These are phyloP conservation scores for Lasioglossum marginatum DNA, from an alignment of 2,888 invertebrate species.

Conservation along the genomic window DNA sequence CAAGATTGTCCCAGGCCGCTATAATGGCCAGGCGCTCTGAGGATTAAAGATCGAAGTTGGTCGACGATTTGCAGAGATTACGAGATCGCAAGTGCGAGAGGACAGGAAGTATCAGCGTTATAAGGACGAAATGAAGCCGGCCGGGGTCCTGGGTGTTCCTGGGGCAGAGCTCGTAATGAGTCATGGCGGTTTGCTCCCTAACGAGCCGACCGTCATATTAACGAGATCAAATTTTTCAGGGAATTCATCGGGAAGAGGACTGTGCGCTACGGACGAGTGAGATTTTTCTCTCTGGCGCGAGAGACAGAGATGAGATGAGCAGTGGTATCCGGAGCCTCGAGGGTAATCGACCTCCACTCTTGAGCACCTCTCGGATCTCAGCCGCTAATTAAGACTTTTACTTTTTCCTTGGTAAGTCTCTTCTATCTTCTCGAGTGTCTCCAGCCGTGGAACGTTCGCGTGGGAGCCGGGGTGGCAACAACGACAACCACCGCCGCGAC, in stretches of 20 bases:
- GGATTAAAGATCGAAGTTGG: neutral
- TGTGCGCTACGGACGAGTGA: neutral
- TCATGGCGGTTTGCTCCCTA: constrained; percentile 48
- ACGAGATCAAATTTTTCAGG: constrained; percentile 65
- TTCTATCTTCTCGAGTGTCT: constrained; percentile 69
- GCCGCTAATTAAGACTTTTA: constrained; percentile 77
- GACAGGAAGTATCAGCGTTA: neutral
- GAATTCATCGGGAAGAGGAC: constrained; percentile 41
- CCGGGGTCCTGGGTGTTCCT: neutral
- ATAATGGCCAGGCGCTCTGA: no score
- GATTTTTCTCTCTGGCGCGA: constrained; percentile 12
- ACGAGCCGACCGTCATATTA: constrained; percentile 56
- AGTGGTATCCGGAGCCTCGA: constrained; percentile 59
- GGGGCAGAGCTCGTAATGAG: constrained; percentile 42
- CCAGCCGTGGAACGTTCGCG: constrained; percentile 36
- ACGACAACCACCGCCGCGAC: constrained; percentile 32
- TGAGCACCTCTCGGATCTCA: constrained; percentile 69
- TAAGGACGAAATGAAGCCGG: neutral
- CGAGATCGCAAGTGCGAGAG: neutral
- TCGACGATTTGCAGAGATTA: neutral
- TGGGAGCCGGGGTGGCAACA: constrained; percentile 18
- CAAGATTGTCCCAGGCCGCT: no score
- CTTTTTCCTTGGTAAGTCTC: constrained; percentile 71
- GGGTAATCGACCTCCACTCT: constrained; percentile 73
- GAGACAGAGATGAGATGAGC: constrained; percentile 42